Evolutionary conservation across 2,797 vertebrate species (phyloP), one percentile per base, ranked within the genome.

Genomic region (Odontamblyopus rebecca): DNA sequence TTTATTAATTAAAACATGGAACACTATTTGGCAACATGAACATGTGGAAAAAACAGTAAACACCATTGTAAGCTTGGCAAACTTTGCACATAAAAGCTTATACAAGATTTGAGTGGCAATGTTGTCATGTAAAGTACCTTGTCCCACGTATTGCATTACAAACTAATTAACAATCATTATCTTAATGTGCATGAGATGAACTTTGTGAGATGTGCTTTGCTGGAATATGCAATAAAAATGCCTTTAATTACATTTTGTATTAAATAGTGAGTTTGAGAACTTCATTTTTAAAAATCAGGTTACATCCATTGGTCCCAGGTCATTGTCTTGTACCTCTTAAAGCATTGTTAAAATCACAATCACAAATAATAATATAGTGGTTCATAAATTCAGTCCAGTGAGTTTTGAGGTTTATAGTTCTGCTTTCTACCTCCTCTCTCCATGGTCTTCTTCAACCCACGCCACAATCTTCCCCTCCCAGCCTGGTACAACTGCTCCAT

Each of bases 401-500:
- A 68, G 70, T 85, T 70, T 41, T 48, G 81, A 88, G 87, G 88
- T 86, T 80, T 82, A 81, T 75, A 57, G 83, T 70, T 77, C 78
- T 77, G 71, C 67, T 84, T 27, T 88, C 71, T 89, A 93, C 93
- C 94, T 96, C 88, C 95, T 95, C 82, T 96, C 97, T 73, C 95
- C 96, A 0, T 95, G 95, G 80, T 99, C 97, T 91, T 99, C 98
- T 90, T 99, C 98, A 67, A 99, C 96, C 98, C 98, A 99, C 32
- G 98, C 98, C 73, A 99, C 97, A 32, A 99, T 99, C 93, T 99
- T 99, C 60, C 98, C 98, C 82, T 99, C 98, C 98, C 98, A 99
- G 80, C 98, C 97, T 26, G 98, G 98, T 73, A 99, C 95, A 53
- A 98, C 88, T 27, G 97, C 96, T 61, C 97, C 96, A 18, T 99